Evolutionary conservation across 2,888 invertebrate genomes (phyloP).

Genomic region (Hedychridium roseum): DNA sequence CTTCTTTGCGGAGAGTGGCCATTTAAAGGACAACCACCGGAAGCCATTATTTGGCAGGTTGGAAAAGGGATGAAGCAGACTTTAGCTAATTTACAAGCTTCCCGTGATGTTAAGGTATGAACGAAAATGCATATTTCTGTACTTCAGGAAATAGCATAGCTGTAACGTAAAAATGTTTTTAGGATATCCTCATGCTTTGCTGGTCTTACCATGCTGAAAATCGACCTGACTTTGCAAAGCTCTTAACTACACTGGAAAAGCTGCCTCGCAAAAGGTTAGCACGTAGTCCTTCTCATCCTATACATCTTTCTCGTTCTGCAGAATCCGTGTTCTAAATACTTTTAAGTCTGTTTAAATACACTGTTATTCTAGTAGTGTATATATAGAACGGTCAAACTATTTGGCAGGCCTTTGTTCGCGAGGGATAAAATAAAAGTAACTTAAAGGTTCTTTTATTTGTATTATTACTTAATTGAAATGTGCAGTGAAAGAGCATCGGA

Average conservation of each 20-base stretch:
- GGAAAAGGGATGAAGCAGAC: conserved; percentile 97
- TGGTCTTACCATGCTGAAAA: conserved; percentile 90
- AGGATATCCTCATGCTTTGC: conserved; percentile 97
- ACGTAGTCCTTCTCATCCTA: conserved; percentile 97
- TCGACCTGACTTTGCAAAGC: conserved; percentile 88
- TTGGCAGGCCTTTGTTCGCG: conserved; percentile 53
- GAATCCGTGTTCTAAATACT: conserved; percentile 87
- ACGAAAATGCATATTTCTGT: no score
- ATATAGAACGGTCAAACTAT: conserved; percentile 51
- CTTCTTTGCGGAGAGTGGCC: conserved; percentile 96
- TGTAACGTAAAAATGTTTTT: conserved; percentile 40
- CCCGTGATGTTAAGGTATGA: conserved; percentile 92
- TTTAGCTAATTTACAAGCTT: conserved; percentile 91
- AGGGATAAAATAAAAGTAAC: conserved; percentile 48
- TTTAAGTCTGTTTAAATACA: conserved; percentile 52
- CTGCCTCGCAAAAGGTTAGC: conserved; percentile 95
- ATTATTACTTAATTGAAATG: conserved; percentile 12
- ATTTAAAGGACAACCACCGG: conserved; percentile 91
- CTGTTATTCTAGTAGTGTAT: conserved; percentile 56
- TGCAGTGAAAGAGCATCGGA: no score
- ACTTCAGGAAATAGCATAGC: no score
- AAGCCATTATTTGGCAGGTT: conserved; percentile 97
- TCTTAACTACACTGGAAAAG: conserved; percentile 86
- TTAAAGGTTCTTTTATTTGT: conserved; percentile 32
- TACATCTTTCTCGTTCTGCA: conserved; percentile 94